Base-by-base conservation (phyloP, 2,113 vertebrate species). In the Mirza zaza region DNA sequence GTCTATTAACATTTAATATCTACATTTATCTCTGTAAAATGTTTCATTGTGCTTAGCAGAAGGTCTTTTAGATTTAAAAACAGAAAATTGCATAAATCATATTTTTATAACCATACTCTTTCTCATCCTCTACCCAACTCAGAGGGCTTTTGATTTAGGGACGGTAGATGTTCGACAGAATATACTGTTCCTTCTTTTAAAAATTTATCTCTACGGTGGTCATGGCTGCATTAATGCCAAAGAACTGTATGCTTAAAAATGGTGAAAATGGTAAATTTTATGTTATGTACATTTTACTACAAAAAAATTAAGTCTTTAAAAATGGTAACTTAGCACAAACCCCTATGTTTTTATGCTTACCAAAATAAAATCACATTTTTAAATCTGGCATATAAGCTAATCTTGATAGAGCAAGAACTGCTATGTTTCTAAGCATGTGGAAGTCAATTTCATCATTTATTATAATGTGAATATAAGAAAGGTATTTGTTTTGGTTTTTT, bases 21-120 rank as follows among this genome's bases (percentile, higher is more conserved):
- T 79, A 21, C 39, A 83, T 86, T 90, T 75, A 91, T 61, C 57
- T 94, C 34, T 87, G 42, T 70, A 91, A 97, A 95, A 87, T 75
- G 76, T 71, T 97, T 91, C 8, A 55, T 52, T 79, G 90, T 96
- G 63, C 88, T 94, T 94, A 94, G 36, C 52, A 94, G 25, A 77
- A 52, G 67, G 11, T 87, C 55, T 95, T 97, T 90, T 71, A 87
- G 79, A 88, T 86, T 48, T 91, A 94, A 91, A 97, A 83, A 80
- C 27, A 90, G 48, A 85, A 96, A 79, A 65, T 76, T 29, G 67
- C 63, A 42, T 55, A 87, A 59, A 21, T 95, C 36, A 76, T 61
- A 18, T 89, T 73, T 52, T 94, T 21, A 76, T 29, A 77, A 52
- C 8, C 39, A 73, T 1, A 68, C 14, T 42, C 27, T 87, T 39